Evolutionary conservation across 2,888 invertebrate genomes (phyloP), one percentile per base, ranked within the genome.

Genomic region (Fabriciana adippe): DNA sequence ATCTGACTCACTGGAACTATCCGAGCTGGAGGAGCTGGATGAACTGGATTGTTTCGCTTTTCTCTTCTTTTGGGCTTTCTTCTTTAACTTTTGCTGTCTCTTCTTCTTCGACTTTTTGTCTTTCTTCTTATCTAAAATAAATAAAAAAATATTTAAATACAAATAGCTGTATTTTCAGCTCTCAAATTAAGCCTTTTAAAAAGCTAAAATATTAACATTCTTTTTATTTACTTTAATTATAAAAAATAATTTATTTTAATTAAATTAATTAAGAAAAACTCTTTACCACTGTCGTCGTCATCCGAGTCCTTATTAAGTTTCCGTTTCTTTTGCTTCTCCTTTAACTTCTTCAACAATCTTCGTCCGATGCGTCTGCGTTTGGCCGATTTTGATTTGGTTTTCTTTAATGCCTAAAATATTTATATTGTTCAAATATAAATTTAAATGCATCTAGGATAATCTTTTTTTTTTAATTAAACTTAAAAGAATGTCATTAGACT

Each of bases 241-340:
- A 26, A 26, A 26, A 26, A 26, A 4, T 26, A 5, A 41, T 41
- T 41, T 41, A 35, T 35, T 35, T 31, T 35, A 35, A 35, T 35
- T 8, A 11, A 11, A 41, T 41, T 41, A 1, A 1, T 41, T 11
- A 56, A 60, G 60, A 11, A 16, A 50, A 50, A 47, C 50, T 2
- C 55, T n/a, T 48, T 55, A 55, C 48, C 21, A 0, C 16, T 18
- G 14, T 35, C 51, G n/a, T 64, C 47, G 14, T 81, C 78, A 21
- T 86, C 88, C 0, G 79, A 78, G 6, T 79, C 77, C 47, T 76
- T 78, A 14, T 76, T 75, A n/a, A 47, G 48, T 50, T 81, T 88
- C 70, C 86, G 89, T 67, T 86, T 88, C 75, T 83, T 89, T 55
- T 84, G 81, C 64, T 87, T 89, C 5, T 86, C 83, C 75, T 88